Percentiles rank a stretch among this genome's conserved stretches.
These are phyloP conservation scores for Rhynchotus rufescens DNA, from an alignment of 2,797 vertebrate genomes.

Conservation along the genomic window DNA sequence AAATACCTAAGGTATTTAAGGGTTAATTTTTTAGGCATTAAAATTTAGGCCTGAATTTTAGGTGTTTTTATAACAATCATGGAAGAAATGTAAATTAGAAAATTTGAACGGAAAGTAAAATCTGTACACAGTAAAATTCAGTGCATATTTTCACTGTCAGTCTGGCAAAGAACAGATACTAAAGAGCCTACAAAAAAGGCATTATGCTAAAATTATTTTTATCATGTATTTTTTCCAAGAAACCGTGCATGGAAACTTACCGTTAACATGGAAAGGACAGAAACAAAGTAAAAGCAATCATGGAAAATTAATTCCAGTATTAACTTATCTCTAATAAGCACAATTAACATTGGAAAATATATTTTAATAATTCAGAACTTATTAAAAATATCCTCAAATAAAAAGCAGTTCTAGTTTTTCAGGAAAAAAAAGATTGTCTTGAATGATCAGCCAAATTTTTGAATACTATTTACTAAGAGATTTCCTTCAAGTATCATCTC, in stretches of 20 bases:
- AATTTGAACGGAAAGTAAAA: background rate
- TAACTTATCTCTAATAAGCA: background rate
- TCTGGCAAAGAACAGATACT: background rate
- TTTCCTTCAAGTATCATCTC: background rate
- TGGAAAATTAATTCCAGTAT: background rate
- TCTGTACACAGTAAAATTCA: background rate
- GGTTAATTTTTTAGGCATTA: background rate
- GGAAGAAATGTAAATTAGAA: background rate
- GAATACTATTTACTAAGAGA: background rate
- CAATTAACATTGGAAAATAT: background rate
- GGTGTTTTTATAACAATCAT: background rate
- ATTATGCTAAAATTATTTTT: background rate
- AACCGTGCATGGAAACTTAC: background rate
- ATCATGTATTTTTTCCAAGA: background rate
- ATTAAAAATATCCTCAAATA: background rate
- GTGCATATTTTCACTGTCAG: background rate
- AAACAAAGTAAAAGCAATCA: background rate
- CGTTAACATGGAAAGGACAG: background rate
- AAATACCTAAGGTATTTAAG: slow-evolving; percentile 9
- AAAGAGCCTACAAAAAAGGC: background rate
- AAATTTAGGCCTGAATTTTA: background rate
- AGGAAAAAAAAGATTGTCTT: background rate
- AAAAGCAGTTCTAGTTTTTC: background rate
- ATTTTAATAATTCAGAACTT: background rate
- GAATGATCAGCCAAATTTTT: background rate